Base-by-base conservation (phyloP, 2,888 invertebrate species). In the Acrobasis consociella region DNA sequence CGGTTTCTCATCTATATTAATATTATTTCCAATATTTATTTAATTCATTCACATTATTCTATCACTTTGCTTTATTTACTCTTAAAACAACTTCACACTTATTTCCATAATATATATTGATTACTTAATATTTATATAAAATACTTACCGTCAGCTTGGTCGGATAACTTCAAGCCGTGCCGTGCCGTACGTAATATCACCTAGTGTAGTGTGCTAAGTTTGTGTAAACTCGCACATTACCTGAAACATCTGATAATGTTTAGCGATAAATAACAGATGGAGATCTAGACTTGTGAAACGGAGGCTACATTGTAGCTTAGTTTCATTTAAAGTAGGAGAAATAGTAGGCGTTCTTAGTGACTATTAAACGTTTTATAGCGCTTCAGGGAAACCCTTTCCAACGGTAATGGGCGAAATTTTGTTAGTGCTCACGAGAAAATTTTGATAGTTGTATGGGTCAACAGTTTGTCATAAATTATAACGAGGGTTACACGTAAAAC, bases 341-440 rank as follows among this genome's bases (percentile, higher is more conserved):
- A 62, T 68, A 53, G 64, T 59, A 51, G 50, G 53, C 62, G 46
- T 62, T 51, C 58, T 64, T 65, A 66, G 63, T 64, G 49, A 62
- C 64, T 63, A 65, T 65, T 66, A 66, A 66, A 63, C 65, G 62
- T 63, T 68, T 66, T 62, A 66, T 55, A 65, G 65, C 63, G 60
- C 65, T 66, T 59, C 31, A 5, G 66, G 62, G 64, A 59, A 39
- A 38, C 60, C 49, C 60, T 62, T 62, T 61, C 58, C 13, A n/a
- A 22, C 55, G 62, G 64, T 65, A 65, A 64, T 58, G 56, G 31
- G 31, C 9, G 50, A 49, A 55, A 62, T 60, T 62, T 58, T 17
- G 39, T 39, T 15, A 49, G 59, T 49, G 15, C 31, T 13, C 9
- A 58, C 31, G 22, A 31, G 42, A 31, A 58, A 58, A 53, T 53